Evolutionary conservation across 2,797 vertebrate genomes (phyloP).

Genomic region (Argentina silus): DNA sequence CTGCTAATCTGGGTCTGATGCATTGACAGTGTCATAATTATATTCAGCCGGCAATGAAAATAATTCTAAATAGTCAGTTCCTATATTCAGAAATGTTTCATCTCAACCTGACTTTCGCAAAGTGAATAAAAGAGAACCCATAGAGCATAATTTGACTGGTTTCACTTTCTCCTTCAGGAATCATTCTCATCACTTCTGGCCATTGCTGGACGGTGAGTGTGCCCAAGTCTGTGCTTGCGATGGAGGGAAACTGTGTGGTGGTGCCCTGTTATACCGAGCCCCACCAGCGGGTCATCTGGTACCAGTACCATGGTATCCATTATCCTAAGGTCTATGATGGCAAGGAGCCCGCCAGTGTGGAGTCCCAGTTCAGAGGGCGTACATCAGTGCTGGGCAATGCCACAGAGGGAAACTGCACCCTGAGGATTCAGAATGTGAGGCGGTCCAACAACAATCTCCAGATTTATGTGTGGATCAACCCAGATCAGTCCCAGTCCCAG

Average conservation of each 20-base stretch:
- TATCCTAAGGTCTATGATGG: constrained; percentile 53
- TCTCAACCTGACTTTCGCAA: too few species aligned
- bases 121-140: background rate
- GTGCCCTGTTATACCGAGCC: constrained; percentile 52
- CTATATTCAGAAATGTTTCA: background rate
- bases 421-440: constrained; percentile 42
- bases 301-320: background rate
- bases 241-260: constrained; percentile 55
- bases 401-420: constrained; percentile 52
- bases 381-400: constrained; percentile 43
- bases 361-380: constrained; percentile 42
- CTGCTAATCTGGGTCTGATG: background rate
- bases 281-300: constrained; percentile 48
- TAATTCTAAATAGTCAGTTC: background rate
- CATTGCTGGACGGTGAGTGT: constrained; percentile 27
- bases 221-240: constrained; percentile 37
- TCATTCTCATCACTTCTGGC: constrained; percentile 20
- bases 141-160: too few species aligned
- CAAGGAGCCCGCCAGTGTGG: fast-evolving
- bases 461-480: constrained; percentile 48
- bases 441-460: constrained; percentile 29
- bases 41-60: background rate
- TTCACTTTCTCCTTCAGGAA: constrained; percentile 13
- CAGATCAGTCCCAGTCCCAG: constrained; percentile 5
- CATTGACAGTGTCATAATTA: background rate